A percentile compares a stretch with the other conserved stretches of the same genome.
phyloP scores from a whole-genome alignment of 2,888 invertebrate species.

The Scaptomyza tumidula region DNA sequence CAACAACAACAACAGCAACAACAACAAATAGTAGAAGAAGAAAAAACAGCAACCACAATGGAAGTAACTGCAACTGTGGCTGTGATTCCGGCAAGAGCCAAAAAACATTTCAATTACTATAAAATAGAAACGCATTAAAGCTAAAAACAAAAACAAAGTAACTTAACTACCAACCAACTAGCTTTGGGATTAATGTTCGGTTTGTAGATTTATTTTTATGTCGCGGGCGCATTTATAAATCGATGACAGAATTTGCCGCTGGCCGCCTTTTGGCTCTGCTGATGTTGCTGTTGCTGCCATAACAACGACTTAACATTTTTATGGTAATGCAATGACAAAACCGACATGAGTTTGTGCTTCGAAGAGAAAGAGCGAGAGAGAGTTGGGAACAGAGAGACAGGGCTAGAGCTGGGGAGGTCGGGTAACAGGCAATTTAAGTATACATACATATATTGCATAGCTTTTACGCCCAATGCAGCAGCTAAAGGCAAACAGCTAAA shows the following conservation, averaged over 20 bases:
- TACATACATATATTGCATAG: slow-evolving; percentile 50
- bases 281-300: slow-evolving; percentile 50
- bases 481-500: neutral
- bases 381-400: neutral
- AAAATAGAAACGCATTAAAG: slow-evolving; percentile 50
- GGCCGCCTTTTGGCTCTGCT: slow-evolving; percentile 24
- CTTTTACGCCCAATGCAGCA: slow-evolving; percentile 40
- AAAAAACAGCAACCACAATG: neutral
- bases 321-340: slow-evolving; percentile 68
- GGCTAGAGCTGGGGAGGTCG: no score
- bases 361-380: neutral
- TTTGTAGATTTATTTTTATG: neutral
- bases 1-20: slow-evolving; percentile 10
- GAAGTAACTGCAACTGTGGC: slow-evolving; percentile 11
- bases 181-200: neutral
- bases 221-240: slow-evolving; percentile 39
- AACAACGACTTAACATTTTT: slow-evolving; percentile 65
- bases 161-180: slow-evolving; percentile 22
- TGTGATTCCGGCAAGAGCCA: slow-evolving; percentile 28
- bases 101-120: slow-evolving; percentile 46
- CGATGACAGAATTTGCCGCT: slow-evolving; percentile 50
- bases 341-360: slow-evolving; percentile 57
- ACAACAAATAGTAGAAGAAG: neutral
- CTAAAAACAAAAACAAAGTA: slow-evolving; percentile 21
- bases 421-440: slow-evolving; percentile 41